Evolutionary conservation across 1,140 invertebrate genomes (phyloP), one percentile per base, ranked within the genome.

Genomic region (Campodea augens): DNA sequence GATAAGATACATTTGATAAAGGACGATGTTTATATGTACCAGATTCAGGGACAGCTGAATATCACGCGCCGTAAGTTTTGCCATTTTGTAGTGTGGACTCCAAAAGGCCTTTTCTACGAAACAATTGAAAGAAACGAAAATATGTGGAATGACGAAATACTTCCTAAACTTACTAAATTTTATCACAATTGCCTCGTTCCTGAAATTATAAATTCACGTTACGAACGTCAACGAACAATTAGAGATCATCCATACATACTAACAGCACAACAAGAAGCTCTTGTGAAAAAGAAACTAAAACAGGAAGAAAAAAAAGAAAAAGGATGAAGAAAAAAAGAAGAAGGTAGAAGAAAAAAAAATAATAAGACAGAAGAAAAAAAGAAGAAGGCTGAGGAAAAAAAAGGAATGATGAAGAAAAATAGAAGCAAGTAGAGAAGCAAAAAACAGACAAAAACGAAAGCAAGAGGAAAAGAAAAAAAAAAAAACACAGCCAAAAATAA

Each of bases 31-130:
- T 58, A 58, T 45, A 60, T 51, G 39, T 55, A 49, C 38, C 58
- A 61, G 45, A 43, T 60, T 22, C 53, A 55, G n/a, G 54, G 54
- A 20, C 56, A 59, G 36, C 27, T 60, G 15, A 45, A 41, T 5
- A 40, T 60, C 0, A 56, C 52, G 20, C 46, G 49, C 2, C 13
- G 48, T 19, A 39, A 49, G 18, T 59, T 50, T 48, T 56, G 56
- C 47, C 54, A 60, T 51, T 54, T 58, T 50, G 48, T 55, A 37
- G 48, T 57, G 5, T 58, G 27, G 21, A 36, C 44, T 13, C 15
- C 5, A 5, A 43, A 38, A 10, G 37, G 48, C 18, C 2, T 38
- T 21, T 23, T 45, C 18, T 25, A 41, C 4, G 22, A 49, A 12
- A 15, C 44, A 18, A 44, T 51, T 5, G n/a, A 29, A 12, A 36